phyloP scores from a whole-genome alignment of 2,113 vertebrate species.

The Rousettus leschenaultii region DNA sequence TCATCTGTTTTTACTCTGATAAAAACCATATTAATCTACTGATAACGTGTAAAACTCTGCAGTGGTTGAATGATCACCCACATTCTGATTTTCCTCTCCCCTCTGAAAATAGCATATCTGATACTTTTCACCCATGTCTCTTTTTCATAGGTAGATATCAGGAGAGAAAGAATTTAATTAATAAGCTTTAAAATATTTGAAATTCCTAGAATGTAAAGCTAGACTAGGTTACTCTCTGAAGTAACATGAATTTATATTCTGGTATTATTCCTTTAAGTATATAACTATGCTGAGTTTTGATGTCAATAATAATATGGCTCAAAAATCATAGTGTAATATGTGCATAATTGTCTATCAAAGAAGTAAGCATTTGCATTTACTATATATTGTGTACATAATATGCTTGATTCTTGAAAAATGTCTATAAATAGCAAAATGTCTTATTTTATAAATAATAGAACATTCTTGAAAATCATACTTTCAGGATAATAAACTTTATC shows the following conservation, averaged over 20 bases:
- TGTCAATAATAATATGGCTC: neutral
- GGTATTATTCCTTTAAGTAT: neutral
- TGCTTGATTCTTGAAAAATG: neutral
- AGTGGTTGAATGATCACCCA: neutral
- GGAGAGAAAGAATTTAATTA: neutral
- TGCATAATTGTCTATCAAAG: neutral
- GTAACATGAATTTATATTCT: neutral
- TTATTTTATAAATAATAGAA: neutral
- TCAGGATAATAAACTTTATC: neutral
- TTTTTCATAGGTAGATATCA: neutral
- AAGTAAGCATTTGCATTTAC: neutral
- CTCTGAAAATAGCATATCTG: neutral
- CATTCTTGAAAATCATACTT: neutral
- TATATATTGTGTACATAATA: neutral
- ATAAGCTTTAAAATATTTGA: neutral
- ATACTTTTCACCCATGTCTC: neutral
- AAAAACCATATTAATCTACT: neutral
- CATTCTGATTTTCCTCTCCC: neutral
- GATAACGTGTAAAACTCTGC: neutral
- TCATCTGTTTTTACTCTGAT: neutral
- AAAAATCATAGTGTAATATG: neutral
- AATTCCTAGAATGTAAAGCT: neutral
- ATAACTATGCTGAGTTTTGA: neutral
- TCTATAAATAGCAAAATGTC: neutral
- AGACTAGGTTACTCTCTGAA: neutral